These are phyloP conservation scores for Globia sparganii DNA, from an alignment of 2,888 invertebrate genomes.

Conservation along the genomic window DNA sequence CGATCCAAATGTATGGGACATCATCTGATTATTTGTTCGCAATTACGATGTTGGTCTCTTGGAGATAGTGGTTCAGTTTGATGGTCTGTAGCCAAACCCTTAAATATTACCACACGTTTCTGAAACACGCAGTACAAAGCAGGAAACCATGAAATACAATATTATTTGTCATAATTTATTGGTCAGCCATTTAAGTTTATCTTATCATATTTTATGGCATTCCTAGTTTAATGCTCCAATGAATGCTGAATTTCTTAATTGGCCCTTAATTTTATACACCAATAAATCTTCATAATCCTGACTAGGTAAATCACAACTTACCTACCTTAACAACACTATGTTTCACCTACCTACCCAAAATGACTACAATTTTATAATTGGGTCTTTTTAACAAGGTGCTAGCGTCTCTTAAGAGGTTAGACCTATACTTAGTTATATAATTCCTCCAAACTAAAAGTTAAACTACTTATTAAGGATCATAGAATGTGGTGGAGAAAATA, in stretches of 20 bases:
- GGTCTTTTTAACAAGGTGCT: neutral
- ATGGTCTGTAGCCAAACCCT: neutral
- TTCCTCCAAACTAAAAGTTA: neutral
- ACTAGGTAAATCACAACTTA: neutral
- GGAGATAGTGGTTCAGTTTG: neutral
- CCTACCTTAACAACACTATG: neutral
- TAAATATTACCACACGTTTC: neutral
- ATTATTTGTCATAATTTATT: constrained; percentile 13
- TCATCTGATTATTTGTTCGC: neutral
- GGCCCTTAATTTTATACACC: constrained; percentile 23
- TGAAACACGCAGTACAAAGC: neutral
- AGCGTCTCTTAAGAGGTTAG: neutral
- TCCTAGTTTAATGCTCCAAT: constrained; percentile 17
- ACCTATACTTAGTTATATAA: neutral
- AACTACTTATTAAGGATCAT: neutral
- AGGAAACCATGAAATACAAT: neutral
- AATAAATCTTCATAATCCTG: constrained; percentile 14
- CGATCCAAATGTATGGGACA: neutral
- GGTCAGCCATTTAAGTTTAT: neutral
- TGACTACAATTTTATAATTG: neutral
- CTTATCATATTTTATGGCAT: constrained; percentile 13
- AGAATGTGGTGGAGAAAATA: too few relatives aligned
- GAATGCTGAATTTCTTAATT: constrained; percentile 8
- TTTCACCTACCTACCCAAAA: neutral
- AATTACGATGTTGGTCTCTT: neutral